These are phyloP conservation scores for Schrankia costaestrigalis DNA, from an alignment of 2,888 invertebrate genomes.

Conservation along the genomic window DNA sequence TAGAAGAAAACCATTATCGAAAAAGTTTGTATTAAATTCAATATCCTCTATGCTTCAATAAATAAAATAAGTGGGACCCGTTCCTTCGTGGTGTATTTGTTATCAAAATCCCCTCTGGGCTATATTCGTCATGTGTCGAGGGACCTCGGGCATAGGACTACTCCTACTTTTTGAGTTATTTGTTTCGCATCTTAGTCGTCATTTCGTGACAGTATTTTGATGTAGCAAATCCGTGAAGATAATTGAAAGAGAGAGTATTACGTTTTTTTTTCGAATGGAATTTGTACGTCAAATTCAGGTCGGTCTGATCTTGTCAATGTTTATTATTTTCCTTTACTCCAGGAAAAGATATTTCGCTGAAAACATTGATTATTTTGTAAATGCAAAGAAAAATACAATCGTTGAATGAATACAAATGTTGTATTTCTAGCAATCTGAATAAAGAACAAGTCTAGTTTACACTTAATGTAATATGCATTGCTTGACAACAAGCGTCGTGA, in stretches of 20 bases:
- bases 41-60: slow-evolving; percentile 24
- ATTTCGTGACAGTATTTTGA: slow-evolving; percentile 38
- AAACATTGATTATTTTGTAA: no score
- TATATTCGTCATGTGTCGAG: slow-evolving; percentile 40
- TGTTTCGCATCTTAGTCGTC: slow-evolving; percentile 35
- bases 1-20: slow-evolving; percentile 49
- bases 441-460: slow-evolving; percentile 29
- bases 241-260: slow-evolving; percentile 54
- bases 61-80: slow-evolving; percentile 22
- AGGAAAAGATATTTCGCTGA: not conserved
- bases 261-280: slow-evolving; percentile 40
- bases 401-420: no score
- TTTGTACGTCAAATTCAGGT: slow-evolving; percentile 29
- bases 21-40: slow-evolving; percentile 42
- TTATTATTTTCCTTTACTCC: slow-evolving; percentile 11
- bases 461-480: slow-evolving; percentile 36
- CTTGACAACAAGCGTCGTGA: slow-evolving; percentile 30
- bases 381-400: no score
- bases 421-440: slow-evolving; percentile 21
- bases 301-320: slow-evolving; percentile 30
- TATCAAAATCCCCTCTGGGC: slow-evolving; percentile 39
- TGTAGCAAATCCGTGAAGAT: slow-evolving; percentile 48
- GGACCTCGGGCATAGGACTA: slow-evolving; percentile 15
- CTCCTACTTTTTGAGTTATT: slow-evolving; percentile 28
- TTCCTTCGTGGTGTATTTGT: slow-evolving; percentile 35